A percentile compares a stretch with the other conserved stretches of the same genome.
Conservation (phyloP, 1,140 invertebrate species). For the Drosophila burlai region DNA sequence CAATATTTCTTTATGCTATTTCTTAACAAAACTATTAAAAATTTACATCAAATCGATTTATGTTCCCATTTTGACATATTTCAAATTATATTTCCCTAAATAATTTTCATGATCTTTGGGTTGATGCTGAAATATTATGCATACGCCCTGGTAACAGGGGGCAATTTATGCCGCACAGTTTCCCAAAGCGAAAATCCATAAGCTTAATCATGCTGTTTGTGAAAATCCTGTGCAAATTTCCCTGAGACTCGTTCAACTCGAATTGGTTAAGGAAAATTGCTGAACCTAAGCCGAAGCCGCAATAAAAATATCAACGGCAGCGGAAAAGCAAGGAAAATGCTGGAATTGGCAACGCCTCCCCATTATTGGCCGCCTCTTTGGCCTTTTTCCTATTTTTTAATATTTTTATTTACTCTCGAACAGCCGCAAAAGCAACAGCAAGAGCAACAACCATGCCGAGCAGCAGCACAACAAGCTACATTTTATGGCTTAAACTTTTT, state of each 20-base stretch:
- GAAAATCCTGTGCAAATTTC: conserved; percentile 57
- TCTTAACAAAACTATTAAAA: not conserved
- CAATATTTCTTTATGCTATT: not conserved
- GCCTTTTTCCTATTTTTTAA: conserved; percentile 64
- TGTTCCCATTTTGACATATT: not conserved
- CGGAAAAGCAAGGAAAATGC: conserved; percentile 18
- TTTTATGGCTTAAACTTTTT: conserved; percentile 64
- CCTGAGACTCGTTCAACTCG: conserved; percentile 20
- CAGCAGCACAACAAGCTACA: conserved; percentile 44
- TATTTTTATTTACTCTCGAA: conserved; percentile 73
- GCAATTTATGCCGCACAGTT: conserved; percentile 22
- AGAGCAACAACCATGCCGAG: conserved; percentile 12
- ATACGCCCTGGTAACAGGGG: conserved; percentile 36
- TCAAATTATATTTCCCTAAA: not conserved
- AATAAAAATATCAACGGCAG: conserved; percentile 80
- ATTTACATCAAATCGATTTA: not conserved
- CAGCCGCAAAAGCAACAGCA: conserved; percentile 12
- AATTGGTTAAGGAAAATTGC: conserved; percentile 38
- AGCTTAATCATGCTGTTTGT: conserved; percentile 34
- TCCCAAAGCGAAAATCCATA: conserved; percentile 24
- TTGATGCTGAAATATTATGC: conserved; percentile 39
- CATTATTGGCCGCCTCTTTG: conserved; percentile 49
- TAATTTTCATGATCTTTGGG: conserved; percentile 14
- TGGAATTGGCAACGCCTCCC: conserved; percentile 27
- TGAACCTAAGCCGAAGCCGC: conserved; percentile 59